Base-by-base conservation (phyloP, 2,888 invertebrate genomes). In the Cryptophagus acutangulus region DNA sequence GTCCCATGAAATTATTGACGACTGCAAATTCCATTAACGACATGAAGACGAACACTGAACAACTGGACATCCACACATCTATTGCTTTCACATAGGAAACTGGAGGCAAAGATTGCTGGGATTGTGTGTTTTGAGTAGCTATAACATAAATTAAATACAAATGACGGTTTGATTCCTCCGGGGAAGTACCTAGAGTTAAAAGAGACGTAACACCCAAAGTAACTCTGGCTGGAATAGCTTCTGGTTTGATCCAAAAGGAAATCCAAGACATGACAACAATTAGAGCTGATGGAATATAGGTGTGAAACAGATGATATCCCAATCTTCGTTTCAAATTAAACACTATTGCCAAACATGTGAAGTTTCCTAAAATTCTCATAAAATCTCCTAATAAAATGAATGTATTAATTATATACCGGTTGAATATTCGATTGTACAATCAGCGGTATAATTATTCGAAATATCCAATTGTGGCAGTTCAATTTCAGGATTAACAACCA, bases 181-280 rank as follows among this genome's bases (percentile, higher is more conserved):
- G 30, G 31, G 18, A 38, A 14, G 9, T 29, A 85, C 86, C 86
- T 57, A 91, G 72, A 35, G 91, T 92, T 26, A 92, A 75, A 37
- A 92, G 71, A 0, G 90, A 90, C 1, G 89, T 90, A 15, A 90
- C 89, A 33, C 91, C 91, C 12, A 92, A 71, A 1, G 91, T 91
- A 41, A 92, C 89, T 42, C 92, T 76, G 0, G 91, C 91, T 0
- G 92, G 92, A 54, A 89, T 89, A 3, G 92, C 91, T 68, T 91
- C 91, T 0, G 90, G 90, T 59, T 90, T 91, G 58, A 92, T 91
- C 93, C 92, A 93, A 72, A 93, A 93, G 0, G 92, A 91, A 54
- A 93, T 91, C 92, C 92, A 93, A 45, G 90, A 91, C 88, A 93
- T 90, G 41, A 92, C 90, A 31, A 92, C 92, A 63, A 92, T 92